A percentile compares a stretch with the other conserved stretches of the same genome.
These are phyloP conservation scores for Stomatorhinus walkeri DNA, from an alignment of 2,797 vertebrate species.

Conservation along the genomic window DNA sequence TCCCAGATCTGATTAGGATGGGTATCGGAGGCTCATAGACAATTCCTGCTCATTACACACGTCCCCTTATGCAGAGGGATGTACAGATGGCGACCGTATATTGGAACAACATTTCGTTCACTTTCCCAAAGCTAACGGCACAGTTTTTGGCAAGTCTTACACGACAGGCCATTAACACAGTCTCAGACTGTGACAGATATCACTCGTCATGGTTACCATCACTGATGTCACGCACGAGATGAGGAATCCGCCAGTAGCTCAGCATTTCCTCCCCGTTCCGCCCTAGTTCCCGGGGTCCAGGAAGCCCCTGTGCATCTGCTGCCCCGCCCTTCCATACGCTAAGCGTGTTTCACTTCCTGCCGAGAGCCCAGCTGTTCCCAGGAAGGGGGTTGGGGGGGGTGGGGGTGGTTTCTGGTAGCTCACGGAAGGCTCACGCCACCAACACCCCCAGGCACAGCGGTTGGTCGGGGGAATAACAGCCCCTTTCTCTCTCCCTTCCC, in stretches of 20 bases:
- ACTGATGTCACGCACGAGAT: neutral
- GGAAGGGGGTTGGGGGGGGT: neutral
- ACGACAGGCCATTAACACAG: neutral
- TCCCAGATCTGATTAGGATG: neutral
- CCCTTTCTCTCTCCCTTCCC: neutral
- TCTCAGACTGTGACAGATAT: neutral
- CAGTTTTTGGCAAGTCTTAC: neutral
- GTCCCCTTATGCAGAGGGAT: neutral
- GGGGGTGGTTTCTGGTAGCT: neutral
- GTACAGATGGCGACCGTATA: neutral
- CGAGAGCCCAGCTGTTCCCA: slow-evolving; percentile 15
- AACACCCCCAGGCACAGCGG: neutral
- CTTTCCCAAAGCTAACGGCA: neutral
- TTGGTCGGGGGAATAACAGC: neutral
- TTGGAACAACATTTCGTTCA: neutral
- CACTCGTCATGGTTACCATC: neutral
- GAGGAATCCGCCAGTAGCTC: neutral
- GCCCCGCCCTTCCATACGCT: slow-evolving; percentile 6
- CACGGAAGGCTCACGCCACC: neutral
- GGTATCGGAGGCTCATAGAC: neutral
- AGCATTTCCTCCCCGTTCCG: neutral
- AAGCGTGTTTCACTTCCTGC: slow-evolving; percentile 12
- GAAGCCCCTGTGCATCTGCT: neutral
- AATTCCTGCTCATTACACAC: neutral
- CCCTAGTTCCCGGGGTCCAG: neutral